Evolutionary conservation across 2,113 vertebrate genomes (phyloP).

Genomic region (Phylloscopus whistleri): DNA sequence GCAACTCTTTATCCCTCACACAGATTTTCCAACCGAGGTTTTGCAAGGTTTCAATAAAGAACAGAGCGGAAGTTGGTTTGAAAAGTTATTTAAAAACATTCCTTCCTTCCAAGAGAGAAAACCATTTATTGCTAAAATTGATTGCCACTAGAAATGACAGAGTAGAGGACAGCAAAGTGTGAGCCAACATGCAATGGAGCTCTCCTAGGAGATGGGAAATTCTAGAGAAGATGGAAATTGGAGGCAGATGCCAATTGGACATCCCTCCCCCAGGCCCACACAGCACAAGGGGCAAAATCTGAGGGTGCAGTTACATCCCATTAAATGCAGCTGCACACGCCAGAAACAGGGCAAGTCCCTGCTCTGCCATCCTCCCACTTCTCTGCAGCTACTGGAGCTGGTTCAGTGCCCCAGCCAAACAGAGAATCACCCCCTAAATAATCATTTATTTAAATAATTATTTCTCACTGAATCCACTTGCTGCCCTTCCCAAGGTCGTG

Average conservation of each 20-base stretch:
- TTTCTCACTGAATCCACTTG: neutral
- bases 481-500: rapidly evolving
- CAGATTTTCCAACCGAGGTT: neutral
- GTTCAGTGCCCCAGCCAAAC: neutral
- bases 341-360: neutral
- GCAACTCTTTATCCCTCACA: neutral
- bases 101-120: neutral
- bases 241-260: neutral
- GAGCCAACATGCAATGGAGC: neutral
- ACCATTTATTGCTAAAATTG: neutral
- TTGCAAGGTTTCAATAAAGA: neutral
- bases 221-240: neutral
- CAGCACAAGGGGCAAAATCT: neutral
- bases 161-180: neutral
- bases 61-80: neutral
- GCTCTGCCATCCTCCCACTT: neutral
- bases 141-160: neutral
- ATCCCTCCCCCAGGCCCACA: neutral
- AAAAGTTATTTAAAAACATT: neutral
- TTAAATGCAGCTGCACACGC: neutral
- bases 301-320: neutral
- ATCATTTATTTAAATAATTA: neutral
- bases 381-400: neutral
- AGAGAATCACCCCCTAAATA: neutral
- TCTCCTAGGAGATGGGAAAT: neutral